A percentile compares a stretch with the other conserved stretches of the same genome.
These are phyloP conservation scores for Chalcis sispes DNA, from an alignment of 2,888 invertebrate species.

Conservation along the genomic window DNA sequence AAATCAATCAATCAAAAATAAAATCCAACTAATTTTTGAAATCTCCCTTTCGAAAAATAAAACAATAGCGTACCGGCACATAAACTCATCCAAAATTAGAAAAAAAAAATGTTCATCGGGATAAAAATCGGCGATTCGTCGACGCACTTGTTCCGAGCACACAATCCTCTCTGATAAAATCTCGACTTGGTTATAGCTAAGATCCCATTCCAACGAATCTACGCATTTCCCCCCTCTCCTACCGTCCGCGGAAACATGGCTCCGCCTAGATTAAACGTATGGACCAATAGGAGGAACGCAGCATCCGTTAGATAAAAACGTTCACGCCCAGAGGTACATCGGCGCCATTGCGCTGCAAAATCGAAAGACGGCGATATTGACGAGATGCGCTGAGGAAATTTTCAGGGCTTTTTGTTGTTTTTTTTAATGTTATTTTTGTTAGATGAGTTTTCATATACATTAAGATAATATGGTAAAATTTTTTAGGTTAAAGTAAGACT, in stretches of 20 bases:
- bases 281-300: neutral
- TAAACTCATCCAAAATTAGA: no score
- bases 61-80: no score
- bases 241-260: neutral
- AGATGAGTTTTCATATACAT: neutral
- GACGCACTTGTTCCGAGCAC: slow-evolving; percentile 17
- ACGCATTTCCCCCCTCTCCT: neutral
- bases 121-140: neutral
- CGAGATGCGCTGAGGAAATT: neutral
- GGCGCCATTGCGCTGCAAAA: neutral
- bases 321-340: neutral
- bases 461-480: neutral
- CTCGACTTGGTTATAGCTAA: neutral
- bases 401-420: no score
- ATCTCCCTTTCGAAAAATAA: no score
- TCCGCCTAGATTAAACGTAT: neutral
- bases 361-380: neutral
- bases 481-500: no score
- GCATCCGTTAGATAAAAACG: neutral
- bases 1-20: neutral
- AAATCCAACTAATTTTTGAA: no score
- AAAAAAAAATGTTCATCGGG: no score
- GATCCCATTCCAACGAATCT: no score
- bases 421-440: neutral
- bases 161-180: slow-evolving; percentile 19